A percentile compares a stretch with the other conserved stretches of the same genome.
These are phyloP conservation scores for Oophaga pumilio DNA, from an alignment of 2,113 vertebrate genomes.

Conservation along the genomic window DNA sequence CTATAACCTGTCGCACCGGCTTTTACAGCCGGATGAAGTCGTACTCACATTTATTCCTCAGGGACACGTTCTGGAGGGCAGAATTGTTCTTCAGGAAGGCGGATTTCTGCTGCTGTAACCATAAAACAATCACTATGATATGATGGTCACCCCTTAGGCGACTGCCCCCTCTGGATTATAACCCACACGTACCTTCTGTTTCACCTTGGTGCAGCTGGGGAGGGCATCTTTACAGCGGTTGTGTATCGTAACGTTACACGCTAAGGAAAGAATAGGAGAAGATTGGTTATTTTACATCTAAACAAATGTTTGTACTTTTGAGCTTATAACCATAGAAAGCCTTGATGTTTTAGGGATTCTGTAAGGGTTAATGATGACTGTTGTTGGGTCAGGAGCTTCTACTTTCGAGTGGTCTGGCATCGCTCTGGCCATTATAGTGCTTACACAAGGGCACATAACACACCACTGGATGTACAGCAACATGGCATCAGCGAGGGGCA, in stretches of 20 bases:
- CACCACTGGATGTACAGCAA: too few species aligned
- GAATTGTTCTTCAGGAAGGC: conserved; percentile 83
- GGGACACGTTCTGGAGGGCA: conserved; percentile 83
- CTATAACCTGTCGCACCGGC: neutral
- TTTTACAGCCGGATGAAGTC: neutral
- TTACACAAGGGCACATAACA: too few species aligned
- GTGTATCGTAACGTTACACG: conserved; percentile 92
- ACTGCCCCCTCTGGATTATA: neutral
- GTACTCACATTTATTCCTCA: conserved; percentile 84
- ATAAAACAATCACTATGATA: neutral
- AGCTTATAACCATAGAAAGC: neutral
- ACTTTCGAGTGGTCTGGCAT: neutral
- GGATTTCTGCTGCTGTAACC: conserved; percentile 84
- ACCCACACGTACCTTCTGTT: conserved; percentile 83
- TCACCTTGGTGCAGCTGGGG: conserved; percentile 91
- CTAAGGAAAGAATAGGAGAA: conserved; percentile 67
- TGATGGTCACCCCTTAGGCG: conserved; percentile 6
- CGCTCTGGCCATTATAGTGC: neutral
- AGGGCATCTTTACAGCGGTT: conserved; percentile 92
- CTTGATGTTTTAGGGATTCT: too few species aligned
- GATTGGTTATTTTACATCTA: neutral
- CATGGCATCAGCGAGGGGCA: too few species aligned
- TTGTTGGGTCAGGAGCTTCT: neutral
- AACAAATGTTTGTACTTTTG: too few species aligned
- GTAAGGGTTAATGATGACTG: neutral